Evolutionary conservation across 2,797 vertebrate species (phyloP).

Genomic region (Streptopelia turtur): DNA sequence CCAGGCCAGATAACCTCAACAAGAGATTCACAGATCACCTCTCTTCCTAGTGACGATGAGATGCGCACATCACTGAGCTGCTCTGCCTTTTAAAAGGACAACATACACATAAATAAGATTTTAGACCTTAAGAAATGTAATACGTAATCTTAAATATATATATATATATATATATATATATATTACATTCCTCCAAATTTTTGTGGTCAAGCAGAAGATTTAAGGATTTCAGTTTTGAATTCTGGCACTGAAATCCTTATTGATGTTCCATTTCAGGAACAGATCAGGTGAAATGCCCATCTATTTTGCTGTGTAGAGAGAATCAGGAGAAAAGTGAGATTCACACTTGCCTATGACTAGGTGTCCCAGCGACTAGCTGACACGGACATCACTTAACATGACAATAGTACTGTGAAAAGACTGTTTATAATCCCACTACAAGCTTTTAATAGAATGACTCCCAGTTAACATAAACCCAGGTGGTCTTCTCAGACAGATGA

Average conservation of each 20-base stretch:
- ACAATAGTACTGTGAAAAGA: background rate
- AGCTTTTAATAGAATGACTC: constrained; percentile 3
- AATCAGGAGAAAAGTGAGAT: background rate
- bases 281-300: background rate
- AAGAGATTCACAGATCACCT: background rate
- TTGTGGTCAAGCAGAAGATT: background rate
- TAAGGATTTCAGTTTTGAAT: background rate
- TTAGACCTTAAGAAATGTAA: background rate
- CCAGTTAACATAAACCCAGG: background rate
- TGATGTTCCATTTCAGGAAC: background rate
- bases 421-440: constrained; percentile 15
- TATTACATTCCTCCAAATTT: background rate
- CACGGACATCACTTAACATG: background rate
- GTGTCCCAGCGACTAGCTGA: background rate
- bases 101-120: background rate
- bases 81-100: background rate
- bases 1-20: background rate
- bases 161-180: background rate
- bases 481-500: constrained; percentile 2
- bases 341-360: background rate
- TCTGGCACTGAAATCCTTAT: background rate
- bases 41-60: background rate
- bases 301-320: background rate
- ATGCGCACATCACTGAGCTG: background rate
- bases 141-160: background rate